Conservation (phyloP, 1,140 invertebrate genomes). For the Mamestra configurata region DNA sequence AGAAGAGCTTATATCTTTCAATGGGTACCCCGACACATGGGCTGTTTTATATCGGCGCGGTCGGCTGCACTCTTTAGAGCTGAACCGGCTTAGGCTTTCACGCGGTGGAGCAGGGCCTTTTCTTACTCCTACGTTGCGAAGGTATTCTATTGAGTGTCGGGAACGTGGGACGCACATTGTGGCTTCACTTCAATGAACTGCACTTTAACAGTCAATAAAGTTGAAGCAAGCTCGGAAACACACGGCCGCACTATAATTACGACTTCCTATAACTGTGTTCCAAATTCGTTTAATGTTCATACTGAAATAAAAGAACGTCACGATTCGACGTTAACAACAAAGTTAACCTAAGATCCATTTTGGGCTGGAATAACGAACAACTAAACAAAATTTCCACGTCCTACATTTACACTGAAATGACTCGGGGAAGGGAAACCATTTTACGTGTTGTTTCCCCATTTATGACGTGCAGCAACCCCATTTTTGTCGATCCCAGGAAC, state of each 20-base stretch:
- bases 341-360: neutral
- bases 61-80: constrained; percentile 56
- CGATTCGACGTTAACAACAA: neutral
- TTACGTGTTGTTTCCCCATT: constrained; percentile 33
- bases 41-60: constrained; percentile 55
- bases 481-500: constrained; percentile 20
- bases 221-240: constrained; percentile 55
- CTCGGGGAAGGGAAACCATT: constrained; percentile 34
- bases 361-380: constrained; percentile 24
- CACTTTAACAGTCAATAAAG: constrained; percentile 65
- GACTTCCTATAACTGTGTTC: constrained; percentile 40
- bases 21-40: constrained; percentile 55
- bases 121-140: constrained; percentile 67
- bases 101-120: constrained; percentile 68
- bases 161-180: constrained; percentile 67
- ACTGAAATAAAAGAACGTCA: neutral
- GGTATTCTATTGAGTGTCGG: constrained; percentile 73
- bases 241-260: constrained; percentile 6
- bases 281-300: constrained; percentile 13
- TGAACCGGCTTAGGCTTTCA: constrained; percentile 73
- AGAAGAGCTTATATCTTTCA: constrained; percentile 58
- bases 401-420: constrained; percentile 15
- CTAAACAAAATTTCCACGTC: constrained; percentile 20
- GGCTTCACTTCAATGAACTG: constrained; percentile 67
- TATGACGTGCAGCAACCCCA: constrained; percentile 33